Evolutionary conservation across 2,888 invertebrate species (phyloP).

Genomic region (Hetaerina titia): DNA sequence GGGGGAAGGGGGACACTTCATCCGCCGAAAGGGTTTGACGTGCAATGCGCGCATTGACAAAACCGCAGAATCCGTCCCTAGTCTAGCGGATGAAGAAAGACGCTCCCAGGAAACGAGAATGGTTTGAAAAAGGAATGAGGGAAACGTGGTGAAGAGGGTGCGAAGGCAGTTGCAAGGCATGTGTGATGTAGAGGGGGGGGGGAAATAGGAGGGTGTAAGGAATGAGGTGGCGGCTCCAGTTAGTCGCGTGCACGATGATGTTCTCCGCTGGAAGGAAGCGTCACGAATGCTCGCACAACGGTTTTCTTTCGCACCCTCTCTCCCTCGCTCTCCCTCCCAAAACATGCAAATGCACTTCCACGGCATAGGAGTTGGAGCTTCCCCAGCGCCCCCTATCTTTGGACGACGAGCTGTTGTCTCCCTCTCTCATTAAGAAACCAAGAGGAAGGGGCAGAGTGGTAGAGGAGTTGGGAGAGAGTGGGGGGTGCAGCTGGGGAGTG

Average conservation of each 20-base stretch:
- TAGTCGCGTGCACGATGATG: not conserved
- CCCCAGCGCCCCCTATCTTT: not conserved
- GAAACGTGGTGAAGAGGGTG: too few species aligned
- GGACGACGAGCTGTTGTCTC: not conserved
- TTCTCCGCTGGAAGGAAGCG: not conserved
- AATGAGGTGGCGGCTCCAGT: not conserved
- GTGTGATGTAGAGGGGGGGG: not conserved
- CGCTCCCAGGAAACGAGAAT: not conserved
- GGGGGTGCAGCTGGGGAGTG: not conserved
- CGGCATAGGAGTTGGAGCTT: not conserved
- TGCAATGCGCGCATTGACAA: not conserved
- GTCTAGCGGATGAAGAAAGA: not conserved
- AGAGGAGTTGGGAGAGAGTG: not conserved
- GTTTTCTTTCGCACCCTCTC: not conserved
- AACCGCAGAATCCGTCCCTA: not conserved
- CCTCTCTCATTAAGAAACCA: slow-evolving; percentile 24
- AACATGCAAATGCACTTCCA: slow-evolving; percentile 41
- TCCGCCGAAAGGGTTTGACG: not conserved
- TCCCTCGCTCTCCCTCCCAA: not conserved
- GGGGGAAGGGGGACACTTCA: not conserved
- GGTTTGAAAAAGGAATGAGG: not conserved
- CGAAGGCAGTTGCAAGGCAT: not conserved
- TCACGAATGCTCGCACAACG: not conserved
- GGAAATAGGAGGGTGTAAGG: not conserved
- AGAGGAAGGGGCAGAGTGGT: not conserved